Base-by-base conservation (phyloP, 2,113 vertebrate species). In the Eclectus roratus region DNA sequence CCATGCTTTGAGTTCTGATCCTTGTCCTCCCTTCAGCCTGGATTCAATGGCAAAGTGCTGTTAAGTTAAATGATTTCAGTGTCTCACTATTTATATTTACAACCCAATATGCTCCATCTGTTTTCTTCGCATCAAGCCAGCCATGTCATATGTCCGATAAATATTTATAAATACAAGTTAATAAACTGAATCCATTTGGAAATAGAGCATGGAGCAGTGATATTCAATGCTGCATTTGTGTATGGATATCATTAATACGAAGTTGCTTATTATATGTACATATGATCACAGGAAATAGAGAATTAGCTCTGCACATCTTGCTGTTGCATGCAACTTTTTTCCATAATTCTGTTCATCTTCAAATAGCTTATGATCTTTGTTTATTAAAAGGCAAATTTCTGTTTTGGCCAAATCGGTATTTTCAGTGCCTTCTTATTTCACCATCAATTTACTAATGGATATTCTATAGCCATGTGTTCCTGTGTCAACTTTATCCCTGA, bases 131-230 rank as follows among this genome's bases (percentile, higher is more conserved):
- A 92, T 93, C 94, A 91, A 94, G 71, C 46, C 49, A 93, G 71
- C 88, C 74, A 65, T 82, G 89, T 84, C 72, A 65, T 58, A 88
- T 27, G 23, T 65, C 66, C 61, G 37, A 95, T 80, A 93, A 94
- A 94, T 88, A 97, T 85, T 94, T 89, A 89, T 82, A 88, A 85
- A 80, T 58, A 50, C 23, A 80, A 85, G 28, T 81, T 82, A 89
- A 90, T 94, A 90, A 85, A 83, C 35, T 58, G 68, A 73, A 91
- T 58, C 71, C 7, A 87, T 70, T 93, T 88, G 64, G 76, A 85
- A 93, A 82, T 60, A 84, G 47, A n/a, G 17, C 31, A 70, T 73
- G 50, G 31, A 88, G 2, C 9, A 63, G 31, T 27, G 58, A 68
- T 46, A 55, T 24, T 61, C 35, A 87, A 17, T 69, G 24, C 13